phyloP scores from a whole-genome alignment of 2,888 invertebrate genomes.

The Andrena flavipes region DNA sequence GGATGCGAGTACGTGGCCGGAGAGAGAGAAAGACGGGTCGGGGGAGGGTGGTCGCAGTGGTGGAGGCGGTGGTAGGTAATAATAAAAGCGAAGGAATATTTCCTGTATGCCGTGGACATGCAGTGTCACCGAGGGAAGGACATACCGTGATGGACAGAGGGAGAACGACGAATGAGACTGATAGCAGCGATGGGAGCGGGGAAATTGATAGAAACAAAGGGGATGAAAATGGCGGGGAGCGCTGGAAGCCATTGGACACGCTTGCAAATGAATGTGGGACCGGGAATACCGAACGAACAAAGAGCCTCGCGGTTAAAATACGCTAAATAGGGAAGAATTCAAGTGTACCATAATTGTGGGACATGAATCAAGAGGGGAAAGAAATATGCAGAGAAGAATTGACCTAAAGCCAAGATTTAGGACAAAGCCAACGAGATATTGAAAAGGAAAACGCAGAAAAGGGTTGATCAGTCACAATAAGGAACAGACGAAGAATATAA shows the following conservation, averaged over 20 bases:
- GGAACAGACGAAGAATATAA: neutral
- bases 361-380: neutral
- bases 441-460: neutral
- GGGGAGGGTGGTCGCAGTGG: constrained; percentile 3
- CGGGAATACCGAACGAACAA: too few species aligned
- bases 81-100: constrained; percentile 55
- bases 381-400: neutral
- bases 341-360: too few species aligned
- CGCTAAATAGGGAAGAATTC: too few species aligned
- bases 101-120: constrained; percentile 37
- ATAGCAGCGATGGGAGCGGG: constrained; percentile 17
- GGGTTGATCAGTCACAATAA: constrained; percentile 6
- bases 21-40: constrained; percentile 37
- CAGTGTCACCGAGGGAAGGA: neutral
- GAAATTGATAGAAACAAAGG: constrained; percentile 21
- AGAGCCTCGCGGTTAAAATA: too few species aligned
- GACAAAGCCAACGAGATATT: neutral
- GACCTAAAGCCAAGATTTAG: neutral
- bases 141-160: neutral
- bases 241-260: neutral
- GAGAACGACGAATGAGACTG: constrained; percentile 23
- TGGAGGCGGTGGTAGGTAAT: constrained; percentile 43
- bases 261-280: too few species aligned
- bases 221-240: neutral
- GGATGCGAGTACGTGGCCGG: constrained; percentile 12